phyloP scores from a whole-genome alignment of 2,888 invertebrate species.

The Lasioglossum vierecki region DNA sequence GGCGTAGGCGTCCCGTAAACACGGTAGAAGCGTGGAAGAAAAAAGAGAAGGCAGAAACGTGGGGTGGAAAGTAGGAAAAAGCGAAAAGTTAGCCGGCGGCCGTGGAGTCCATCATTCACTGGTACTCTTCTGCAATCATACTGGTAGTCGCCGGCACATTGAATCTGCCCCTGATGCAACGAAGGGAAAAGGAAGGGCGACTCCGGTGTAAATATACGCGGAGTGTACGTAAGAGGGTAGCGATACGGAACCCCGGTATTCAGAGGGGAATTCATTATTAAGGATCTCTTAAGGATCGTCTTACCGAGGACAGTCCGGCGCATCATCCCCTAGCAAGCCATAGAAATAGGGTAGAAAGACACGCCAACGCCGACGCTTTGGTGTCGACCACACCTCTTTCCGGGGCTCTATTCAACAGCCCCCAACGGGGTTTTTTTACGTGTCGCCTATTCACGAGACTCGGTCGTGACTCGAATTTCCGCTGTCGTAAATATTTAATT shows the following conservation, averaged over 20 bases:
- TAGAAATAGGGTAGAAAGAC: constrained; percentile 30
- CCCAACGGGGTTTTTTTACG: constrained; percentile 5
- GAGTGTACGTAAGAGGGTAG: constrained; percentile 14
- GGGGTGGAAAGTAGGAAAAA: background rate
- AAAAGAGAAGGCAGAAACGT: background rate
- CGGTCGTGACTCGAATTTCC: constrained; percentile 36
- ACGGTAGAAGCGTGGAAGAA: background rate
- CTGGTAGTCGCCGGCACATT: constrained; percentile 26
- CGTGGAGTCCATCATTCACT: constrained; percentile 41
- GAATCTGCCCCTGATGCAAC: background rate
- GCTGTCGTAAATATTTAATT: constrained; percentile 67
- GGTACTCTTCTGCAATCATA: constrained; percentile 34
- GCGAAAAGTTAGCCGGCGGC: constrained; percentile 19
- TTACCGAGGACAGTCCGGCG: constrained; percentile 31
- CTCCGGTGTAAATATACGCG: constrained; percentile 26
- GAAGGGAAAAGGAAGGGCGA: background rate
- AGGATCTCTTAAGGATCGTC: constrained; percentile 59
- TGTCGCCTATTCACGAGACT: constrained; percentile 55
- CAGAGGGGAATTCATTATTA: constrained; percentile 66
- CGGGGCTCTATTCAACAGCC: constrained; percentile 41
- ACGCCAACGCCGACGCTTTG: constrained; percentile 45
- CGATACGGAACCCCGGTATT: constrained; percentile 32
- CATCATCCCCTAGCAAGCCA: constrained; percentile 5
- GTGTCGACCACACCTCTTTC: constrained; percentile 46
- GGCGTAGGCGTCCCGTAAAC: background rate